Percentiles rank a stretch among this genome's conserved stretches.
Conservation (phyloP, 2,797 vertebrate genomes). For the Champsocephalus gunnari region DNA sequence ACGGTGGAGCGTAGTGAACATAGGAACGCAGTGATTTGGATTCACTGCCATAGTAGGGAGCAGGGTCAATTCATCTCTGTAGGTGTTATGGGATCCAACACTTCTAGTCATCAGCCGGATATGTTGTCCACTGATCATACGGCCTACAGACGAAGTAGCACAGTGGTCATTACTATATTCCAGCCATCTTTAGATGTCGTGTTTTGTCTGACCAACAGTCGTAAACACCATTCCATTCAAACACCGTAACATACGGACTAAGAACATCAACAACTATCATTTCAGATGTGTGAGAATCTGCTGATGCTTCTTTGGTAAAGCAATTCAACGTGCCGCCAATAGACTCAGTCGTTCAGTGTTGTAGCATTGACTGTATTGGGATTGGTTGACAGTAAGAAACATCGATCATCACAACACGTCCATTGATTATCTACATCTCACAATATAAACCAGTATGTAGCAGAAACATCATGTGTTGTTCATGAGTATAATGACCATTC, state of each 20-base stretch:
- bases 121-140: background rate
- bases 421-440: background rate
- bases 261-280: background rate
- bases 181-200: background rate
- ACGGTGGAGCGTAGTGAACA: background rate
- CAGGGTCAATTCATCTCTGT: background rate
- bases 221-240: background rate
- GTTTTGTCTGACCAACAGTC: too few species aligned
- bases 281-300: background rate
- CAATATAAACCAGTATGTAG: background rate
- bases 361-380: background rate
- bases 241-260: background rate
- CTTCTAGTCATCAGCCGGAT: background rate
- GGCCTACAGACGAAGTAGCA: background rate
- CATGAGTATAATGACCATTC: background rate
- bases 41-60: background rate
- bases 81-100: background rate
- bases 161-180: background rate
- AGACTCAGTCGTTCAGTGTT: background rate
- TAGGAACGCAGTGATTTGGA: background rate
- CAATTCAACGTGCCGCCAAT: background rate
- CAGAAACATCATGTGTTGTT: background rate
- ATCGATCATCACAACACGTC: background rate
- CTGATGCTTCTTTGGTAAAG: too few species aligned
- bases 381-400: background rate